These are phyloP conservation scores for Hypolimnas misippus DNA, from an alignment of 2,888 invertebrate genomes.

Conservation along the genomic window DNA sequence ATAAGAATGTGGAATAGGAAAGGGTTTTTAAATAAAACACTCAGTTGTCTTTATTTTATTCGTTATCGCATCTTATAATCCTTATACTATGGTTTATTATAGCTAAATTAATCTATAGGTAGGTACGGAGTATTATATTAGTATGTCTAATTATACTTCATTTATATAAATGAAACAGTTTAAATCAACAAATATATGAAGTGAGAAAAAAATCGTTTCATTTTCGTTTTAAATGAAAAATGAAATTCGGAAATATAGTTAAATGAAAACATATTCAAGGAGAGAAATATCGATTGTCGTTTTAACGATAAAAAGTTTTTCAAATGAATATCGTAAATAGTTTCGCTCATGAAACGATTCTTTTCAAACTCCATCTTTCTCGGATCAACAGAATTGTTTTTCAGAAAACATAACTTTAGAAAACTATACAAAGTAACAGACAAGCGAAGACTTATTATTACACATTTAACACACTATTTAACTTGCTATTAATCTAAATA, in stretches of 20 bases:
- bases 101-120: constrained; percentile 63
- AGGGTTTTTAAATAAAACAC: constrained; percentile 61
- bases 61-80: constrained; percentile 67
- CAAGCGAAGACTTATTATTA: constrained; percentile 56
- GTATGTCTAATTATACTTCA: constrained; percentile 47
- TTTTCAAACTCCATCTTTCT: constrained; percentile 34
- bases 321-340: constrained; percentile 10
- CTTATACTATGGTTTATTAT: constrained; percentile 63
- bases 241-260: constrained; percentile 3
- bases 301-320: not conserved
- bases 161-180: constrained; percentile 45
- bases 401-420: constrained; percentile 46
- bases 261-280: not conserved
- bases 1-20: not conserved
- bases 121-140: constrained; percentile 71
- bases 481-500: constrained; percentile 52
- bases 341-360: constrained; percentile 31
- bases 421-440: constrained; percentile 50
- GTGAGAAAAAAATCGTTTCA: constrained; percentile 27
- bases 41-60: constrained; percentile 53
- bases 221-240: constrained; percentile 13
- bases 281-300: not conserved
- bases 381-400: constrained; percentile 45
- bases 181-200: constrained; percentile 39
- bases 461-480: constrained; percentile 55